phyloP scores from a whole-genome alignment of 2,113 vertebrate genomes.

The Malaclemys terrapin region DNA sequence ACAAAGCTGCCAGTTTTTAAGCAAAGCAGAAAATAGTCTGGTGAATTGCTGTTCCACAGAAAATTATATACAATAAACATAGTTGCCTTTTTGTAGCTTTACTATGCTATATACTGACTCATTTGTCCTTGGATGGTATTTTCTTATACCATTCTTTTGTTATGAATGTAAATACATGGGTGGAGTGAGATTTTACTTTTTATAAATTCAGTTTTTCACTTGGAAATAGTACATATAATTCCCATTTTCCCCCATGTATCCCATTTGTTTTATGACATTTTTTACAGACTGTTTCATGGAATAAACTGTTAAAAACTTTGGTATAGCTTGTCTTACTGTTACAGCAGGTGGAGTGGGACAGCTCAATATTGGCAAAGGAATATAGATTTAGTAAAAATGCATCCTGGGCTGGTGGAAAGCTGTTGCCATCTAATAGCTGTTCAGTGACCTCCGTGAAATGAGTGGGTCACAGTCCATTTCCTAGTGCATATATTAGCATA shows the following conservation, averaged over 20 bases:
- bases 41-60: neutral
- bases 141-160: neutral
- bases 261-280: neutral
- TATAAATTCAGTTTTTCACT: neutral
- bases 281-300: neutral
- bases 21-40: neutral
- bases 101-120: neutral
- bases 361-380: neutral
- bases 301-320: neutral
- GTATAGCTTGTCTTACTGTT: neutral
- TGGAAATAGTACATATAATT: neutral
- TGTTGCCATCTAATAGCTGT: neutral
- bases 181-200: neutral
- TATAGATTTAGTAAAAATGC: neutral
- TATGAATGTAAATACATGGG: neutral
- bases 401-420: neutral
- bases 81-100: neutral
- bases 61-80: neutral
- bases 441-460: neutral
- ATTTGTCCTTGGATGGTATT: neutral
- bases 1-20: neutral
- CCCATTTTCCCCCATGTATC: neutral
- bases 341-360: neutral
- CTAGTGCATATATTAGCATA: neutral
- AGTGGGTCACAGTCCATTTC: neutral